Percentiles rank a stretch among this genome's conserved stretches.
Evolutionary conservation across 1,140 invertebrate species (phyloP).

Genomic region (Xylocopa sonorina): DNA sequence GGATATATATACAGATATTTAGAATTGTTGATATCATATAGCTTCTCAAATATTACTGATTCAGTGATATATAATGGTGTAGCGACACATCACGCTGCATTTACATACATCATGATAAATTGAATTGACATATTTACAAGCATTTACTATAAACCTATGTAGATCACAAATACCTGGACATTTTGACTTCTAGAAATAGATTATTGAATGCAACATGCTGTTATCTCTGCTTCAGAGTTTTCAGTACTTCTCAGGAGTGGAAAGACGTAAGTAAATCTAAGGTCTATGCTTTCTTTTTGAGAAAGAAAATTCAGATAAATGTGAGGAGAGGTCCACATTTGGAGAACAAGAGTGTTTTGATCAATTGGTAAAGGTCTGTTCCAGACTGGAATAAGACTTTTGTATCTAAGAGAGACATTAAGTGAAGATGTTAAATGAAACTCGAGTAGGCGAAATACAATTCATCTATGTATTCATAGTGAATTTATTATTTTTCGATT

Average conservation of each 20-base stretch:
- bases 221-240: slow-evolving; percentile 67
- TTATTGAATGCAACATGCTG: slow-evolving; percentile 68
- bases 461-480: slow-evolving; percentile 52
- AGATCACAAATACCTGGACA: background rate
- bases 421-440: slow-evolving; percentile 42
- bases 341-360: slow-evolving; percentile 29
- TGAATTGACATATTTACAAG: background rate
- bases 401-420: slow-evolving; percentile 37
- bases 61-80: background rate
- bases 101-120: slow-evolving; percentile 11
- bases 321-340: slow-evolving; percentile 16
- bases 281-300: slow-evolving; percentile 31
- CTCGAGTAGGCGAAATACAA: slow-evolving; percentile 46
- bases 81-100: background rate
- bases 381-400: slow-evolving; percentile 48
- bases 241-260: slow-evolving; percentile 57
- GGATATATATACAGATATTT: slow-evolving; percentile 1
- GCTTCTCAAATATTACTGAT: background rate
- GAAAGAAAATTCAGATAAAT: slow-evolving; percentile 30
- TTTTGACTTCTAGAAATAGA: background rate
- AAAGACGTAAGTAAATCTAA: slow-evolving; percentile 61
- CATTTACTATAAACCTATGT: background rate
- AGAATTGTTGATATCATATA: background rate
- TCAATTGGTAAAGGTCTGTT: slow-evolving; percentile 33
- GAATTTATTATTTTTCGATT: slow-evolving; percentile 38